Percentiles rank a stretch among this genome's conserved stretches.
phyloP scores from a whole-genome alignment of 2,888 invertebrate genomes.

The Macroteleia sp. region DNA sequence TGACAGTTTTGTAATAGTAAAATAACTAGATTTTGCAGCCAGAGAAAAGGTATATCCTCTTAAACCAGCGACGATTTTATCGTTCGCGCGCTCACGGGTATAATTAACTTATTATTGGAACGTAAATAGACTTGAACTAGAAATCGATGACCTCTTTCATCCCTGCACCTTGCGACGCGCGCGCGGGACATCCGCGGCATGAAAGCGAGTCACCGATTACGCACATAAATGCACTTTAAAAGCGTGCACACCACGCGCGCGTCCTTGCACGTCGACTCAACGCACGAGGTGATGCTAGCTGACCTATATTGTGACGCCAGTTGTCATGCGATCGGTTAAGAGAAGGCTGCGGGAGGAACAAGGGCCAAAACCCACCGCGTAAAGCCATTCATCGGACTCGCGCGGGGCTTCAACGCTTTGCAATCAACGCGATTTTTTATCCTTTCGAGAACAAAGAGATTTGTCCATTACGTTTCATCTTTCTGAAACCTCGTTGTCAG shows the following conservation, averaged over 20 bases:
- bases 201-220: constrained; percentile 45
- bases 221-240: constrained; percentile 51
- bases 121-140: constrained; percentile 62
- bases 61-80: no score
- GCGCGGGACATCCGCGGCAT: constrained; percentile 9
- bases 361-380: constrained; percentile 13
- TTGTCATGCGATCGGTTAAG: constrained; percentile 49
- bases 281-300: constrained; percentile 38
- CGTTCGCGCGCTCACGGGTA: constrained; percentile 11
- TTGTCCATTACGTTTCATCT: neutral
- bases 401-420: constrained; percentile 38
- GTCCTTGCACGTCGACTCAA: constrained; percentile 45
- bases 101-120: constrained; percentile 63
- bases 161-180: constrained; percentile 15
- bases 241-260: constrained; percentile 34
- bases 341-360: constrained; percentile 36
- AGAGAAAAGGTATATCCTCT: no score
- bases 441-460: constrained; percentile 13
- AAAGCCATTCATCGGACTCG: constrained; percentile 46
- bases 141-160: constrained; percentile 64
- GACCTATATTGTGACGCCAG: constrained; percentile 55
- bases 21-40: no score
- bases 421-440: constrained; percentile 6
- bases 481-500: neutral
- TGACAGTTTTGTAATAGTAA: no score